Base-by-base conservation (phyloP, 2,797 vertebrate genomes). In the Rhabdophis nuchalis region DNA sequence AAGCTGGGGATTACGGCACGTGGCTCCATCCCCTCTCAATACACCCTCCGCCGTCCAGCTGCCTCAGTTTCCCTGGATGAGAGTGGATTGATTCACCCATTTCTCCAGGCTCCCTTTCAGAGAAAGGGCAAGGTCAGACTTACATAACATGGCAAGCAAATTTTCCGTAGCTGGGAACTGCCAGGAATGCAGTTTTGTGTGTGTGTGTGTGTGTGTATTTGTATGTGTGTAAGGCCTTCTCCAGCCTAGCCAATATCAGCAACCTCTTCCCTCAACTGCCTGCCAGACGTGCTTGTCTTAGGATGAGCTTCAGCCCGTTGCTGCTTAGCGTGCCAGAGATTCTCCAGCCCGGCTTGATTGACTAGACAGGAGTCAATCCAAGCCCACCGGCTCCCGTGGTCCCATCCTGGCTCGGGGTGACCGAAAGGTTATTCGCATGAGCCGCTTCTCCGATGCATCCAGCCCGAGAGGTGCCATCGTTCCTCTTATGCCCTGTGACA, bases 301-400 rank as follows among this genome's bases (percentile, higher is more conserved):
- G 91, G 94, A 72, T 10, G 92, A 89, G 90, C 96, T 92, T 91
- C 93, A 88, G 86, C 86, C 56, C 32, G 3, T 94, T 93, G 95
- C 86, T 36, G 92, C 92, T 95, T 89, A 91, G 95, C 96, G 93
- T 96, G 96, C 95, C 94, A 96, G 93, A 36, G 95, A 97, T 97
- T 96, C 96, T 96, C 95, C 0, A 86, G 88, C 92, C 92, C 93
- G 0, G 88, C 91, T 94, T 0, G 0, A 90, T 0, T 0, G 95
- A 94, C 87, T 10, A 94, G 50, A 64, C 1, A n/a, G 93, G 92
- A 91, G 92, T 88, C 87, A 92, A 92, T 93, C 93, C 92, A 94
- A 93, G 58, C 53, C 4, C 89, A 20, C 25, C 1, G 92, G 92
- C 86, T 94, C 93, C 93, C 36, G 94, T 91, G 85, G 9, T 27